Percentiles rank a stretch among this genome's conserved stretches.
phyloP scores from a whole-genome alignment of 2,113 vertebrate genomes.

The Varanus komodoensis region DNA sequence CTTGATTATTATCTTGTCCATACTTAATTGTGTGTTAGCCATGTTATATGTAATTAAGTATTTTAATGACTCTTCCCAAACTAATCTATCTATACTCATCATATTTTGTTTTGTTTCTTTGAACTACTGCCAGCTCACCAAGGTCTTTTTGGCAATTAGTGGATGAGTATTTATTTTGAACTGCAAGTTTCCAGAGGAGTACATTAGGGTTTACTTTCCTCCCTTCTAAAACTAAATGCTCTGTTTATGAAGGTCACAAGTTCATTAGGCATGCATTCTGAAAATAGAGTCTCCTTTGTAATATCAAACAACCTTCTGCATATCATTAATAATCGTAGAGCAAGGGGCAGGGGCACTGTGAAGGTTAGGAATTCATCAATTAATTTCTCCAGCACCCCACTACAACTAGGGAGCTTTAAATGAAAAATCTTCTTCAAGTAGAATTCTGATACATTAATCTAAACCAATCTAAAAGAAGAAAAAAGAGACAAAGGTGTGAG shows the following conservation, averaged over 20 bases:
- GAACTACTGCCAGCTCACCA: constrained; percentile 17
- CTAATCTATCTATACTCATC: constrained; percentile 17
- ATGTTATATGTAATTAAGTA: constrained; percentile 18
- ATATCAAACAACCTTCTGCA: constrained; percentile 18
- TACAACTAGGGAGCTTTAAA: neutral
- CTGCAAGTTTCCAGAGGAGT: constrained; percentile 21
- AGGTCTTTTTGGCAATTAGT: constrained; percentile 29
- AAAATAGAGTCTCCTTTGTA: constrained; percentile 38
- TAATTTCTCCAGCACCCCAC: neutral
- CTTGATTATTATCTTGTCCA: neutral
- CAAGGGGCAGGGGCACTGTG: neutral
- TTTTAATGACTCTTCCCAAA: constrained; percentile 28
- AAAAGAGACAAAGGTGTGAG: neutral
- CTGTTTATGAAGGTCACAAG: constrained; percentile 15
- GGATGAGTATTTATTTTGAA: constrained; percentile 27
- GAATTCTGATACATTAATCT: neutral
- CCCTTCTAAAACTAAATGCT: constrained; percentile 22
- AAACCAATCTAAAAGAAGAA: neutral
- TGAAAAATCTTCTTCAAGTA: neutral
- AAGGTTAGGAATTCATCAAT: constrained; percentile 21
- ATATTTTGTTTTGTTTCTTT: constrained; percentile 31
- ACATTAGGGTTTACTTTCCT: constrained; percentile 6
- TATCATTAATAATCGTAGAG: neutral
- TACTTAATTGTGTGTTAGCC: constrained; percentile 21
- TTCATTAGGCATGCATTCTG: constrained; percentile 12